Percentiles rank a stretch among this genome's conserved stretches.
These are phyloP conservation scores for Hippocampus mohnikei DNA, from an alignment of 2,113 vertebrate genomes.

Conservation along the genomic window DNA sequence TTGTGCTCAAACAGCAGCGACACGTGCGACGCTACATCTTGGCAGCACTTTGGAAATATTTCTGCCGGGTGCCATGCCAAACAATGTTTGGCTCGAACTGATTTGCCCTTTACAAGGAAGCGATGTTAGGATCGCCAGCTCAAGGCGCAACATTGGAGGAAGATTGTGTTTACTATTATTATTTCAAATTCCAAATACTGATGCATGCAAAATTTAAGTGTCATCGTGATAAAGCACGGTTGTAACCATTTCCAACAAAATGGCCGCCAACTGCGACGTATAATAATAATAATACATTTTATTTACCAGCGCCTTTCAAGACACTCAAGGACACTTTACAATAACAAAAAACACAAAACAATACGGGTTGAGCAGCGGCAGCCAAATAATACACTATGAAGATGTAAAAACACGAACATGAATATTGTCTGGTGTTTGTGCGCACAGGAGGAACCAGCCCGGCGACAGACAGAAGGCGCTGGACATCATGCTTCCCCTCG, in stretches of 20 bases:
- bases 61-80: conserved; percentile 22
- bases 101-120: conserved; percentile 17
- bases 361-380: too few species aligned
- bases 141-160: neutral
- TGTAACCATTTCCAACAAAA: too few species aligned
- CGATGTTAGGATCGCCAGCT: conserved; percentile 4
- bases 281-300: too few species aligned
- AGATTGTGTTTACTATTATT: neutral
- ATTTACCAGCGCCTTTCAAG: too few species aligned
- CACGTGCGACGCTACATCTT: conserved; percentile 36
- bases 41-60: conserved; percentile 29
- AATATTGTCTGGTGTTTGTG: conserved; percentile 9
- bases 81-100: neutral
- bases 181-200: neutral
- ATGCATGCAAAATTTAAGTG: neutral
- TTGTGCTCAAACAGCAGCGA: conserved; percentile 26
- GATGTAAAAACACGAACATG: too few species aligned
- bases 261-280: too few species aligned
- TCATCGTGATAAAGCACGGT: neutral
- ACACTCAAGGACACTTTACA: too few species aligned
- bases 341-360: too few species aligned
- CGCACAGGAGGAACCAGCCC: conserved; percentile 82
- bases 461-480: conserved; percentile 90
- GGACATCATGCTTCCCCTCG: conserved; percentile 91
- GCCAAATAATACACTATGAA: too few species aligned